These are phyloP conservation scores for Dynastes hyllus DNA, from an alignment of 2,888 invertebrate species.

Conservation along the genomic window DNA sequence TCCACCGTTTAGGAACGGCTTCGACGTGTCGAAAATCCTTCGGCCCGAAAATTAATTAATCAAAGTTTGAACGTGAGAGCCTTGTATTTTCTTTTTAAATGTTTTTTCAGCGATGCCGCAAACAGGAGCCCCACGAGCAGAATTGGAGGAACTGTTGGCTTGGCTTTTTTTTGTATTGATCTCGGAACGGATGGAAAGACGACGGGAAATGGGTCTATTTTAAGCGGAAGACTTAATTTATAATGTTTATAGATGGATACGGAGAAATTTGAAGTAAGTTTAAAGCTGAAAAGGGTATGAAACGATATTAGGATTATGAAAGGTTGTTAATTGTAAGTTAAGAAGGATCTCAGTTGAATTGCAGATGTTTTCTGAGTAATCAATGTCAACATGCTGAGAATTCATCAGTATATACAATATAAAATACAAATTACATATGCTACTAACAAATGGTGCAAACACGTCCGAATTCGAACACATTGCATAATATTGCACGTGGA, in stretches of 20 bases:
- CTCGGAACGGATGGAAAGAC: neutral
- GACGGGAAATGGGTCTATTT: neutral
- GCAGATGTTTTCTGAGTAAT: too few species aligned
- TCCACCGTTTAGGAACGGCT: neutral
- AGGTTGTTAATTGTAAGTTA: too few species aligned
- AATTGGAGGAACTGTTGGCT: neutral
- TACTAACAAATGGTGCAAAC: too few species aligned
- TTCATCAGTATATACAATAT: too few species aligned
- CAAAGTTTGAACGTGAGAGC: constrained; percentile 5
- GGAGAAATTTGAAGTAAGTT: too few species aligned
- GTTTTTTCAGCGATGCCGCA: constrained; percentile 4
- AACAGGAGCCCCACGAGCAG: neutral
- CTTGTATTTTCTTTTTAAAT: constrained; percentile 18
- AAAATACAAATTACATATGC: too few species aligned
- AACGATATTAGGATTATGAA: too few species aligned
- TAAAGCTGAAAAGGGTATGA: too few species aligned
- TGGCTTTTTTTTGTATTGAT: neutral
- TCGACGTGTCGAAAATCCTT: neutral
- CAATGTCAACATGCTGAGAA: too few species aligned
- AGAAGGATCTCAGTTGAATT: too few species aligned
- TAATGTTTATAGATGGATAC: neutral
- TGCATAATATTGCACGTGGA: too few species aligned
- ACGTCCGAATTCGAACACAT: too few species aligned
- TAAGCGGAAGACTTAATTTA: neutral
- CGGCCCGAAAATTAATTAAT: constrained; percentile 3